Conservation (phyloP, 2,888 invertebrate species). For the Netelia inedita region DNA sequence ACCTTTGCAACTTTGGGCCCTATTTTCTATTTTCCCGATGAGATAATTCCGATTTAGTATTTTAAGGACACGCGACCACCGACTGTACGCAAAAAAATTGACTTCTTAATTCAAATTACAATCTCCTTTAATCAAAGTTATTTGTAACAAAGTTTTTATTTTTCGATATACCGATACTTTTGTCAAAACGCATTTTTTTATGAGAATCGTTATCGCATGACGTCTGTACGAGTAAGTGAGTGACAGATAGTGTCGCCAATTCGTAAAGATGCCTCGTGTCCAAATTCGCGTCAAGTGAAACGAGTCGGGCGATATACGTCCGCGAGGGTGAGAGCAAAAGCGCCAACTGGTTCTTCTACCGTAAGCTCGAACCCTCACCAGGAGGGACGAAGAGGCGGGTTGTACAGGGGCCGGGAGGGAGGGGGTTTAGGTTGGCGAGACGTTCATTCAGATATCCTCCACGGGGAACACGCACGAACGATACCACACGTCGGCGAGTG, state of each 20-base stretch:
- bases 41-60: neutral
- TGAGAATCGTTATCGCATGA: neutral
- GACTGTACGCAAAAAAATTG: no score
- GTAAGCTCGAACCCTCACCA: slow-evolving; percentile 30
- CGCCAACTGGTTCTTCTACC: slow-evolving; percentile 27
- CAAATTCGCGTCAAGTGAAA: slow-evolving; percentile 59
- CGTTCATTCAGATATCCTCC: slow-evolving; percentile 63
- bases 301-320: slow-evolving; percentile 63
- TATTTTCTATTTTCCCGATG: neutral
- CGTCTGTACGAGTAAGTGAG: neutral
- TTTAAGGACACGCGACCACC: no score
- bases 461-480: slow-evolving; percentile 14
- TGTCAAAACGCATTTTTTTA: neutral
- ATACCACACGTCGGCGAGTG: slow-evolving; percentile 27
- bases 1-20: neutral
- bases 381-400: neutral
- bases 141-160: neutral
- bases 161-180: neutral
- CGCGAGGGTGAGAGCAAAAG: slow-evolving; percentile 32
- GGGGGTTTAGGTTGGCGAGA: neutral
- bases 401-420: neutral
- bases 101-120: no score
- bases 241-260: neutral
- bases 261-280: slow-evolving; percentile 14
- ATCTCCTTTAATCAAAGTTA: no score